Conservation (phyloP, 2,888 invertebrate genomes). For the Drosophila paracracens region DNA sequence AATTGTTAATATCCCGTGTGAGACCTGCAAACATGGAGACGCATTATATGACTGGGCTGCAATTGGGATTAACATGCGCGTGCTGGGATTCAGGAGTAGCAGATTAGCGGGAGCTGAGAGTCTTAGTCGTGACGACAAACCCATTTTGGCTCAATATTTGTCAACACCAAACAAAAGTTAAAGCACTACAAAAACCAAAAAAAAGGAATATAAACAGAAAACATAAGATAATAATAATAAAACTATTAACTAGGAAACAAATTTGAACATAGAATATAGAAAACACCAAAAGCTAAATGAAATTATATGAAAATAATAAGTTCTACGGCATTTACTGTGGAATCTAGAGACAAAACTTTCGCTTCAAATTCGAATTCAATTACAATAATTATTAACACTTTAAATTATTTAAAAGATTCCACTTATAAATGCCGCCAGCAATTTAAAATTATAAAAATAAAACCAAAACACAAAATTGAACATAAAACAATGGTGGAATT, state of each 20-base stretch:
- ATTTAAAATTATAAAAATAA: background rate
- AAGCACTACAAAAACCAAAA: conserved; percentile 29
- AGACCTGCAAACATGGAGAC: conserved; percentile 74
- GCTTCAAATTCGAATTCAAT: background rate
- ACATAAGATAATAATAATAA: conserved; percentile 5
- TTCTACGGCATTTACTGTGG: background rate
- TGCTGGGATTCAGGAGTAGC: conserved; percentile 34
- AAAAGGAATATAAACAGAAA: conserved; percentile 4
- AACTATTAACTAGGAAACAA: conserved; percentile 1
- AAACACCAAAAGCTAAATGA: conserved; percentile 34
- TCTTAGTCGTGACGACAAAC: conserved; percentile 51
- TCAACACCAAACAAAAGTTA: conserved; percentile 56
- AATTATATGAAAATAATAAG: background rate
- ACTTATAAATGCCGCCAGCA: background rate
- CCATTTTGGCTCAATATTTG: conserved; percentile 68
- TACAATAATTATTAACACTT: background rate
- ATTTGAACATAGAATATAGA: conserved; percentile 5
- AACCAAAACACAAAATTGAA: background rate
- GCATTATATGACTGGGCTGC: background rate
- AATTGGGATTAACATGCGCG: conserved; percentile 37
- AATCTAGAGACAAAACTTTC: background rate
- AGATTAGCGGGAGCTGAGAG: conserved; percentile 42
- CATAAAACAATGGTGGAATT: background rate
- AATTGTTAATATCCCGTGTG: conserved; percentile 83
- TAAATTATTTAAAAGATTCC: conserved; percentile 1